Evolutionary conservation across 1,140 invertebrate species (phyloP), one percentile per base, ranked within the genome.

Genomic region (Plodia interpunctella): DNA sequence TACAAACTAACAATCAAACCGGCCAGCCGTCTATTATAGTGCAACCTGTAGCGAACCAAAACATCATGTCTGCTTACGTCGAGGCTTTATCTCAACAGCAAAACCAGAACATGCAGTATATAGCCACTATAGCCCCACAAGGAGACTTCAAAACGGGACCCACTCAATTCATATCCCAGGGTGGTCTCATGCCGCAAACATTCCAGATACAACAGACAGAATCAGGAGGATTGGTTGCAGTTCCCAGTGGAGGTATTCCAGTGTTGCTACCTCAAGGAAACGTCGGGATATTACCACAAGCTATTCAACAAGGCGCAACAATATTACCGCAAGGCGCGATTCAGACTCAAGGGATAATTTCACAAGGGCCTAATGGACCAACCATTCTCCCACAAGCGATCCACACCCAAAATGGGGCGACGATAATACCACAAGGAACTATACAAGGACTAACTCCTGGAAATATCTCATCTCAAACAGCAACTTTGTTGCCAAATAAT

Each of bases 61-160:
- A 92, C 66, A 91, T 94, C 61, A 91, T 94, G 85, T 94, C 94
- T 2, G 93, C 94, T 2, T 94, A 94, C 82, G 92, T 94, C 0
- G 93, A 94, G 69, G 91, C 93, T 1, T 84, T 93, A 66, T 93
- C 93, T 50, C 92, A 93, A 65, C 92, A 93, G 59, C 91, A 93
- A 20, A 92, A 92, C 59, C 93, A 94, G 70, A 93, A 92, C 78
- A 87, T 94, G 73, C 94, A 94, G 72, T 94, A 94, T 59, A 92
- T 94, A 53, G 91, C 93, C n/a, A 92, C 93, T 6, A 92, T 94
- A 62, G 90, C 92, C 73, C 89, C 92, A 67, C 83, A 93, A 91
- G 68, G 76, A 71, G 69, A 90, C 17, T 92, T 91, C 59, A 92
- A 93, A 67, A 90, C 91, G 19, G 76, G 79, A 11, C 84, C 85